These are phyloP conservation scores for Chironomus tentans DNA, from an alignment of 2,888 invertebrate species.

Conservation along the genomic window DNA sequence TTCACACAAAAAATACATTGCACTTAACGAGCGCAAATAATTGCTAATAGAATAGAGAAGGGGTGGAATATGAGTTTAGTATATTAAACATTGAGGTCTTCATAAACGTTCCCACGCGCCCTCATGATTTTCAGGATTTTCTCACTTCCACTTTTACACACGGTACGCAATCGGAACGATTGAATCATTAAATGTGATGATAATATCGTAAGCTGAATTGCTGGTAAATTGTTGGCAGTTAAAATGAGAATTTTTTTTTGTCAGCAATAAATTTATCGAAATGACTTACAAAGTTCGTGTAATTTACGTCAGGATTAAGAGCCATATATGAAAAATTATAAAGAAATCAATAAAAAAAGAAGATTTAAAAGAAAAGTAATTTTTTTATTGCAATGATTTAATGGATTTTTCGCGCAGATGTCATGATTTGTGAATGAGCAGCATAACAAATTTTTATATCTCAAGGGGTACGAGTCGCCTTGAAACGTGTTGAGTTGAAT, in stretches of 20 bases:
- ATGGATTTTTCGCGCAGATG: constrained; percentile 21
- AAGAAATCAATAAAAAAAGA: neutral
- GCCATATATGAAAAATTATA: neutral
- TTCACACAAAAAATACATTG: neutral
- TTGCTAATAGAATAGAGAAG: constrained; percentile 12
- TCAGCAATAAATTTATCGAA: neutral
- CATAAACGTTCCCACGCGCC: constrained; percentile 22
- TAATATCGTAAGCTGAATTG: too few species aligned
- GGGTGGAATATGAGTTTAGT: constrained; percentile 13
- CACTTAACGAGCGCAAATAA: constrained; percentile 25
- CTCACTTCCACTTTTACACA: neutral
- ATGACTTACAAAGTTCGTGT: neutral
- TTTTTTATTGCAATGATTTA: constrained; percentile 10
- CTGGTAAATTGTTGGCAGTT: too few species aligned
- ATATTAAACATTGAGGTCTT: neutral
- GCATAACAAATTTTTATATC: neutral
- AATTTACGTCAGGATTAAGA: neutral
- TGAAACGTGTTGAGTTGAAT: constrained; percentile 4
- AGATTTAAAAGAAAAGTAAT: neutral
- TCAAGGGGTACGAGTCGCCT: neutral
- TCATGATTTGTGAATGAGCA: constrained; percentile 7
- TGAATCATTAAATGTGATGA: neutral
- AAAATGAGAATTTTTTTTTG: too few species aligned
- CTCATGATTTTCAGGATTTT: constrained; percentile 20
- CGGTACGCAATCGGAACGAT: neutral